phyloP scores from a whole-genome alignment of 2,888 invertebrate species.

The Chalcosyrphus nemorum region DNA sequence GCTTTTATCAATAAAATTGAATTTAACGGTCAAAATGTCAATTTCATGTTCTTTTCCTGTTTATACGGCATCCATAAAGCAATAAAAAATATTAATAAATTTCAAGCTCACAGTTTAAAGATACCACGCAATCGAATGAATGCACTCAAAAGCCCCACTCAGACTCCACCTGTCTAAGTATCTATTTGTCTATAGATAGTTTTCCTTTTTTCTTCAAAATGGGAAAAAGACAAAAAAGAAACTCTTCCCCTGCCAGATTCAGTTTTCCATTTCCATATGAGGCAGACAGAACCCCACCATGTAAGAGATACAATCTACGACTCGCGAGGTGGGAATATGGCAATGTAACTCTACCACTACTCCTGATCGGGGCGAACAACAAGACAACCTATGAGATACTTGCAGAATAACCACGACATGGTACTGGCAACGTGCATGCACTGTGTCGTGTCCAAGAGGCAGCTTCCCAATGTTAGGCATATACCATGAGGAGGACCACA shows the following conservation, averaged over 20 bases:
- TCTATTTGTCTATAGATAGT: neutral
- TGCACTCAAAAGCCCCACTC: neutral
- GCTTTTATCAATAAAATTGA: constrained; percentile 1
- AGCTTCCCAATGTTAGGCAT: constrained; percentile 42
- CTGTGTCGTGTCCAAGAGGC: constrained; percentile 59
- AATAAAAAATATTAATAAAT: too few relatives aligned
- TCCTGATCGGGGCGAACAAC: constrained; percentile 1
- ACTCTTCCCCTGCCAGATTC: neutral
- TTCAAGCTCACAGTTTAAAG: too few relatives aligned
- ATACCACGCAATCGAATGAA: neutral
- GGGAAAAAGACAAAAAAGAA: constrained; percentile 7
- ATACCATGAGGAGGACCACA: constrained; percentile 29
- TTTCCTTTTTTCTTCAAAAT: constrained; percentile 19
- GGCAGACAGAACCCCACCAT: constrained; percentile 16
- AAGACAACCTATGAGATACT: constrained; percentile 63
- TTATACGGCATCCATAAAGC: neutral
- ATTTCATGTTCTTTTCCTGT: constrained; percentile 1
- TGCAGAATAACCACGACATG: constrained; percentile 53
- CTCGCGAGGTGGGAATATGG: constrained; percentile 49
- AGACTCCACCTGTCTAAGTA: constrained; percentile 42
- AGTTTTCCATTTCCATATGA: constrained; percentile 26
- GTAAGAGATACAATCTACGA: neutral
- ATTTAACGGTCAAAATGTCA: constrained; percentile 1
- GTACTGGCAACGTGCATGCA: constrained; percentile 42
- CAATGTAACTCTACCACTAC: constrained; percentile 40